phyloP scores from a whole-genome alignment of 1,140 invertebrate species.

The Drosophila melanica region DNA sequence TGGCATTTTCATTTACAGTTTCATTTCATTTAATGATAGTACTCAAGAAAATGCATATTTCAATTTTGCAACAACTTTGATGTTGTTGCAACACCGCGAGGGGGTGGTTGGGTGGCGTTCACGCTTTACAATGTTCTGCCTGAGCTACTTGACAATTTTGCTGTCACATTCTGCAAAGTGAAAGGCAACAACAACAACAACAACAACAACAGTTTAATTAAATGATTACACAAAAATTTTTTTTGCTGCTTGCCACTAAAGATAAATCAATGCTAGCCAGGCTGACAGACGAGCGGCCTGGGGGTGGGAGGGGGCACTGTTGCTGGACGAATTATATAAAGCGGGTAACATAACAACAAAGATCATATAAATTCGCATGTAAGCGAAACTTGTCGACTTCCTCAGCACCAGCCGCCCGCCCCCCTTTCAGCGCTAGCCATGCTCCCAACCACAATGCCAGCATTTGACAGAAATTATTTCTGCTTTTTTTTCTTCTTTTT shows the following conservation, averaged over 20 bases:
- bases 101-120: not conserved
- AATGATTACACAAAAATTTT: conserved; percentile 68
- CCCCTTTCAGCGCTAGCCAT: not conserved
- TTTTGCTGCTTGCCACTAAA: conserved; percentile 23
- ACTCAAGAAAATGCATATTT: not conserved
- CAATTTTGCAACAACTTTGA: not conserved
- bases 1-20: not conserved
- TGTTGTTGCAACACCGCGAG: not conserved
- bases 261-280: conserved; percentile 69
- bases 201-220: conserved; percentile 62
- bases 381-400: conserved; percentile 41
- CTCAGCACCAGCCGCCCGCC: conserved; percentile 4
- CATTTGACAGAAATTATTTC: conserved; percentile 60
- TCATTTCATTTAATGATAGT: not conserved
- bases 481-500: conserved; percentile 16
- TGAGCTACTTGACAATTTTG: conserved; percentile 28
- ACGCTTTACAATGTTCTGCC: conserved; percentile 36
- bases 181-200: conserved; percentile 48
- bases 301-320: conserved; percentile 15
- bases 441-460: conserved; percentile 46
- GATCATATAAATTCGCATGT: conserved; percentile 55
- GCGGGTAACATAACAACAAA: conserved; percentile 41
- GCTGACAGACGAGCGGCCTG: conserved; percentile 8
- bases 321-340: conserved; percentile 64
- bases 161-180: conserved; percentile 48